Evolutionary conservation across 2,113 vertebrate species (phyloP).

Genomic region (Pluvianellus socialis): DNA sequence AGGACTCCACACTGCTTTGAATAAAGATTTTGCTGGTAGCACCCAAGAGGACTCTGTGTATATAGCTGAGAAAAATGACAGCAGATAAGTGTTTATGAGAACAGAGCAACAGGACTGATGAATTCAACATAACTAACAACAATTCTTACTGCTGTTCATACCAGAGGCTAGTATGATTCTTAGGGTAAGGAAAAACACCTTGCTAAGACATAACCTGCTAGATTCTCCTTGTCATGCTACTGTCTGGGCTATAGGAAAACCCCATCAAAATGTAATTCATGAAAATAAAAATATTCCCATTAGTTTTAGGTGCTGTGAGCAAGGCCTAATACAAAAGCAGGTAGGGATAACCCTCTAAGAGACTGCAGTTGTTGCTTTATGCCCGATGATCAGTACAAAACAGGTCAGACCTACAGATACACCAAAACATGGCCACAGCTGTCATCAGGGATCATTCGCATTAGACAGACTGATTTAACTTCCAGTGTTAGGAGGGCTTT

Average conservation of each 20-base stretch:
- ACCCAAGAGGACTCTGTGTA: not conserved
- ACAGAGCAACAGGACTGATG: not conserved
- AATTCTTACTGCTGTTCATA: not conserved
- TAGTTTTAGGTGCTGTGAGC: not conserved
- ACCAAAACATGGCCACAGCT: not conserved
- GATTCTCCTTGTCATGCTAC: not conserved
- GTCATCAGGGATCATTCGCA: not conserved
- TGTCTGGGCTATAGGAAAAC: not conserved
- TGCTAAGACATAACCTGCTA: not conserved
- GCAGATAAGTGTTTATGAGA: not conserved
- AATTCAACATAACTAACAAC: not conserved
- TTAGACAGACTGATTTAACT: not conserved
- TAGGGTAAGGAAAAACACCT: not conserved
- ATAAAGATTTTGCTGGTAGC: not conserved
- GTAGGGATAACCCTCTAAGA: not conserved
- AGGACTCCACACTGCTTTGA: not conserved
- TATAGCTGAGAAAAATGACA: not conserved
- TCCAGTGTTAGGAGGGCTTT: not conserved
- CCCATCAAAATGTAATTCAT: fast-evolving
- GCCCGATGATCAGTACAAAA: not conserved
- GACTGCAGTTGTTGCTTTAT: not conserved
- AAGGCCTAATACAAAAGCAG: not conserved
- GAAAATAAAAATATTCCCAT: not conserved
- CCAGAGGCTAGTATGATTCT: not conserved
- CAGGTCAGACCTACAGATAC: not conserved